A percentile compares a stretch with the other conserved stretches of the same genome.
These are phyloP conservation scores for Coilia nasus DNA, from an alignment of 2,797 vertebrate genomes.

Conservation along the genomic window DNA sequence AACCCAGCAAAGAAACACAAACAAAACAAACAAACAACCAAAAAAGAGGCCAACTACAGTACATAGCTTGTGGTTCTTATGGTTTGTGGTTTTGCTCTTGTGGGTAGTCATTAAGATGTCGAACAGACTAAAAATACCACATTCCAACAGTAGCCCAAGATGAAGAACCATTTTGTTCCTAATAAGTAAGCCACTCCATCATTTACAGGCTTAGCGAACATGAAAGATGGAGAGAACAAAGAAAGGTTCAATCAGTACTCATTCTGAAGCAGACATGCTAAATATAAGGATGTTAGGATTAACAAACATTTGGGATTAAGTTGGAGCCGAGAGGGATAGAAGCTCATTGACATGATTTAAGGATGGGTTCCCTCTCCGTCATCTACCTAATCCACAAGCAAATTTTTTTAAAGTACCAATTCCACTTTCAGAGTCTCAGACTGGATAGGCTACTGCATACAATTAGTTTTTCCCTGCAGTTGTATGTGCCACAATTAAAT, in stretches of 20 bases:
- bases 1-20: too few species aligned
- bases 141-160: not conserved
- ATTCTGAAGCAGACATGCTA: not conserved
- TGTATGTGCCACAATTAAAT: not conserved
- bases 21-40: not conserved
- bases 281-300: not conserved
- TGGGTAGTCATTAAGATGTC: not conserved
- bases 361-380: not conserved
- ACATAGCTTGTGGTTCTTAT: not conserved
- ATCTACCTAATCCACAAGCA: conserved; percentile 1
- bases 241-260: not conserved
- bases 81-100: not conserved
- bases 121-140: not conserved
- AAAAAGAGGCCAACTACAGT: not conserved
- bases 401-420: not conserved
- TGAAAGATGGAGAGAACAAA: not conserved
- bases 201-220: not conserved
- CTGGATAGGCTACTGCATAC: not conserved
- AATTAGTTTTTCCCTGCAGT: not conserved
- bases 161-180: not conserved
- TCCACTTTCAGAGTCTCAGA: not conserved
- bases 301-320: conserved; percentile 15
- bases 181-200: not conserved
- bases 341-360: not conserved
- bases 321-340: not conserved